Evolutionary conservation across 1,140 invertebrate genomes (phyloP).

Genomic region (Pogonognathellus flavescens): DNA sequence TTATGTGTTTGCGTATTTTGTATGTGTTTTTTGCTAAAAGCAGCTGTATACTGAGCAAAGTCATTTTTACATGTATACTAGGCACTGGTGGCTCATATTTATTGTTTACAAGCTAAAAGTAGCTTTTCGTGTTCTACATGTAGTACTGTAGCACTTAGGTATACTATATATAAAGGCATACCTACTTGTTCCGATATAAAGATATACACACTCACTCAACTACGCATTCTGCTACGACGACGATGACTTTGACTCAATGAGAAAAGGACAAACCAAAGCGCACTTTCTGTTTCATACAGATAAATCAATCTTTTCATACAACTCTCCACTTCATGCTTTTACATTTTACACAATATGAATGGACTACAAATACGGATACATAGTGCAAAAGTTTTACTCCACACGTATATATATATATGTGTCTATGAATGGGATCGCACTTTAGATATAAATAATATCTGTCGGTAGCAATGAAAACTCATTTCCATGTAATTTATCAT

Average conservation of each 20-base stretch:
- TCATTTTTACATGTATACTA: no score
- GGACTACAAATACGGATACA: background rate
- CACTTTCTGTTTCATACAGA: slow-evolving; percentile 19
- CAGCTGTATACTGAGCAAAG: no score
- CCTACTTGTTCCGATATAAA: background rate
- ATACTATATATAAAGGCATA: background rate
- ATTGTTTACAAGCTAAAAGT: no score
- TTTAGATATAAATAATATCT: background rate
- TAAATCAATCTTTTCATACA: slow-evolving; percentile 4
- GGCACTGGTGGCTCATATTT: no score
- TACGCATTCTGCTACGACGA: background rate
- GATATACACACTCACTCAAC: no score
- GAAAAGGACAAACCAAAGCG: slow-evolving; percentile 36
- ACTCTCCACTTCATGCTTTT: background rate
- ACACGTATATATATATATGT: background rate
- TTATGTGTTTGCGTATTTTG: no score
- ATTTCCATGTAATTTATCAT: background rate
- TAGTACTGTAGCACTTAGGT: no score
- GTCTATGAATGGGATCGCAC: background rate
- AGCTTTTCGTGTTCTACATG: no score
- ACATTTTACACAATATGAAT: background rate
- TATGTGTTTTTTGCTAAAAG: no score
- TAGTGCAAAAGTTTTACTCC: background rate
- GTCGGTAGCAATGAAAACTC: background rate
- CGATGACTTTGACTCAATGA: slow-evolving; percentile 35